Conservation (phyloP, 92 coral and sea anemone species). For the Montipora capitata region DNA sequence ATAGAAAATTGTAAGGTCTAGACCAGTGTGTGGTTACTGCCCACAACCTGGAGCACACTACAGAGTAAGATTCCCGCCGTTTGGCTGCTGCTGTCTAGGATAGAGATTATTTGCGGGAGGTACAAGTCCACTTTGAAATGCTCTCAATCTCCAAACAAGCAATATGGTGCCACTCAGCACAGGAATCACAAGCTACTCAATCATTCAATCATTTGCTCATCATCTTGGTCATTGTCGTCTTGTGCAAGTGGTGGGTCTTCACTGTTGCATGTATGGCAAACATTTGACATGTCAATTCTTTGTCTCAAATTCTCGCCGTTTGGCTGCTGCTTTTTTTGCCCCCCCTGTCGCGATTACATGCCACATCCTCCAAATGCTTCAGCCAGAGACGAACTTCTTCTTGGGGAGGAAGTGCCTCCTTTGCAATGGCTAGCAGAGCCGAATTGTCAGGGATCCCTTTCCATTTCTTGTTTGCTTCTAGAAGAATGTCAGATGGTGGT, state of each 20-base stretch:
- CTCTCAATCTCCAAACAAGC: conserved; percentile 18
- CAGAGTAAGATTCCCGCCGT: conserved; percentile 24
- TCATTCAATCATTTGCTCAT: conserved; percentile 3
- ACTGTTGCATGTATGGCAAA: conserved; percentile 30
- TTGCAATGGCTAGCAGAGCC: conserved; percentile 37
- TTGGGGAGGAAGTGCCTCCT: conserved; percentile 48
- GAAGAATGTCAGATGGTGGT: conserved; percentile 59
- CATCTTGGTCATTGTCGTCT: not conserved
- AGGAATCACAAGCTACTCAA: conserved; percentile 30
- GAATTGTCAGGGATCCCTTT: conserved; percentile 43
- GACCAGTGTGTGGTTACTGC: conserved; percentile 47
- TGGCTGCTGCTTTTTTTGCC: conserved; percentile 34
- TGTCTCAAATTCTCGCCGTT: conserved; percentile 5
- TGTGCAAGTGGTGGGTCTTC: conserved; percentile 42
- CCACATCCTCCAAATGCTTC: conserved; percentile 35
- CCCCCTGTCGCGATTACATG: conserved; percentile 47
- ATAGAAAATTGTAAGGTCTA: conserved; percentile 38
- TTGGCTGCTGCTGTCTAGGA: too few species aligned
- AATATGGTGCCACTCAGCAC: conserved; percentile 35
- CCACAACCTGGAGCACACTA: conserved; percentile 52
- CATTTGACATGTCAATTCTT: conserved; percentile 11
- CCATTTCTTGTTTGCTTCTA: conserved; percentile 51
- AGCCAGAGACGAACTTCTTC: conserved; percentile 59
- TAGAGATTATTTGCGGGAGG: conserved; percentile 28
- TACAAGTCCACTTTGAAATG: conserved; percentile 32